Base-by-base conservation (phyloP, 2,797 vertebrate genomes). In the Acanthurus leucopareius region DNA sequence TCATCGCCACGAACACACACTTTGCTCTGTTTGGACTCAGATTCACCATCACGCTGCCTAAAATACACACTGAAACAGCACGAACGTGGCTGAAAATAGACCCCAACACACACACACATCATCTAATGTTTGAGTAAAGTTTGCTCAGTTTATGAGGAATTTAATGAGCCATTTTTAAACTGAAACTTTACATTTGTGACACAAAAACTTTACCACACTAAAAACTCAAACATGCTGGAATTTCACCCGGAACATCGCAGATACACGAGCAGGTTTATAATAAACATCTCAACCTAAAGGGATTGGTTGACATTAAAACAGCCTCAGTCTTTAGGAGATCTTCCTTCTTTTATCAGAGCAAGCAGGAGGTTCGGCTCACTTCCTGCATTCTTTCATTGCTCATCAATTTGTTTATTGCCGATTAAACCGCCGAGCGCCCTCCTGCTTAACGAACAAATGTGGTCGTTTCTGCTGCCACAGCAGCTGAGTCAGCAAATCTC, bases 401-500 rank as follows among this genome's bases (percentile, higher is more conserved):
- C 22, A 38, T 70, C 13, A 15, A 11, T 42, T 22, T 54, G 6
- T 45, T 56, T 22, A 14, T 14, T 66, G 54, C n/a, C 40, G 28
- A 8, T 45, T 19, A 52, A 70, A 10, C 60, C 19, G 49, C 28
- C 53, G 48, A 17, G 54, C 53, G 53, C 14, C 13, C 20, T 16
- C n/a, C 61, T 67, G 56, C 53, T 66, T 54, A 11, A 60, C 60
- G n/a, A 65, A 25, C 40, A 53, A 28, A 60, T 17, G 47, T 7
- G 56, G 54, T 40, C 4, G 47, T 53, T 66, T 52, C 62, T 66
- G 54, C n/a, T 1, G 1, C 38, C n/a, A 42, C 51, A 70, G 67
- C 67, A 51, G 67, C 68, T 32, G 53, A 28, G n/a, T 44, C 13
- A 35, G 54, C 72, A 60, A 48, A 60, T 49, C 35, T 44, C 11